phyloP scores from a whole-genome alignment of 2,113 vertebrate species.

The Tupaia chinensis region DNA sequence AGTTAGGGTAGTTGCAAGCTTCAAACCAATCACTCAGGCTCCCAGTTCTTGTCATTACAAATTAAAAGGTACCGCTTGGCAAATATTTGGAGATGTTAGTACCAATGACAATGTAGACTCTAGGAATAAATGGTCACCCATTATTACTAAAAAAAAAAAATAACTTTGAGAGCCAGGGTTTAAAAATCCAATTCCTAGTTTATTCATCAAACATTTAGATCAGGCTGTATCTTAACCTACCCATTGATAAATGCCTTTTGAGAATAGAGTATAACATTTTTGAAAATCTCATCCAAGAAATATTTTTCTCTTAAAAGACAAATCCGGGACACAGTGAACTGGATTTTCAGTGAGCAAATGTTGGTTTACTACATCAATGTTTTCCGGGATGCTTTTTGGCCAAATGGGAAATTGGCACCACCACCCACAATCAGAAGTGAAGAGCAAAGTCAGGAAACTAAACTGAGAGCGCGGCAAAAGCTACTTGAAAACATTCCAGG shows the following conservation, averaged over 20 bases:
- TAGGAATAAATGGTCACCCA: background rate
- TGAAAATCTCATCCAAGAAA: background rate
- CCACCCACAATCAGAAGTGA: slow-evolving; percentile 88
- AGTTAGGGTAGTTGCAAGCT: background rate
- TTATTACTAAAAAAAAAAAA: background rate
- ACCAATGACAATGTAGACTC: background rate
- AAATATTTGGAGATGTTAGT: background rate
- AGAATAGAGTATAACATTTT: background rate
- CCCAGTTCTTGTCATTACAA: background rate
- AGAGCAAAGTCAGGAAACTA: slow-evolving; percentile 92
- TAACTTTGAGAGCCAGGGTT: background rate
- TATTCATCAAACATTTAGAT: slow-evolving; percentile 36
- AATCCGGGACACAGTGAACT: slow-evolving; percentile 97
- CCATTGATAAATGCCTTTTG: slow-evolving; percentile 18
- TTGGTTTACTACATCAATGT: slow-evolving; percentile 95
- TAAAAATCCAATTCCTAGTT: slow-evolving; percentile 53
- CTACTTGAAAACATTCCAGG: slow-evolving; percentile 99
- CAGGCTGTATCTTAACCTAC: slow-evolving; percentile 3
- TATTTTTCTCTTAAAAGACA: slow-evolving; percentile 89
- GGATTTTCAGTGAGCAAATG: slow-evolving; percentile 99
- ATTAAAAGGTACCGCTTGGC: background rate
- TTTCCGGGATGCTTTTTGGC: slow-evolving; percentile 98
- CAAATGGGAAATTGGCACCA: slow-evolving; percentile 93
- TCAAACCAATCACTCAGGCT: background rate
- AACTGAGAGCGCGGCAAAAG: slow-evolving; percentile 97